Evolutionary conservation across 1,140 invertebrate genomes (phyloP), one percentile per base, ranked within the genome.

Genomic region (Drosophila nebulosa): DNA sequence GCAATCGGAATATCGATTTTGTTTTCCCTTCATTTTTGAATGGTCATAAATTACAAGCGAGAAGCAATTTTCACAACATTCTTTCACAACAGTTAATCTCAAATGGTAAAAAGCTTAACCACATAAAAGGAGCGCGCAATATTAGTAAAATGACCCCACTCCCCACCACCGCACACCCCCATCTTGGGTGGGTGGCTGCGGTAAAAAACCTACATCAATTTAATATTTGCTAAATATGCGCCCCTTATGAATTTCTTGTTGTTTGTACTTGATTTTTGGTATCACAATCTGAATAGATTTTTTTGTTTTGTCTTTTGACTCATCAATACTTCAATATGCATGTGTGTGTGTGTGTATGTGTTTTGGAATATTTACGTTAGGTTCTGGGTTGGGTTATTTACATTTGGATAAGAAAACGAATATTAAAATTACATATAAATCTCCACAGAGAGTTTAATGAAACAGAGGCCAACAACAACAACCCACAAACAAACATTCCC

Each of bases 1-100:
- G 69, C 64, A 68, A 67, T 51, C 39, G 66, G 58, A 69, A 78
- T 85, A 85, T 85, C 75, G 81, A 85, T 85, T 85, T 85, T 85
- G 72, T 83, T 69, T 71, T 52, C 22, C 32, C 39, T 46, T 46
- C 39, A 42, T 42, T 16, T 42, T 42, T 42, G 39, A 42, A 42
- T 14, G 39, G 39, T 42, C 39, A 46, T 46, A 46, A 46, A 46
- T 46, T 46, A 21, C 39, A 16, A 46, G 6, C 9, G 39, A 46
- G 16, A 9, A 21, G 39, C 42, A 66, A 57, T 65, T 58, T 74
- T 69, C 62, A 26, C 42, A 61, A 55, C 61, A 69, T 84, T 64
- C n/a, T n/a, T 76, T 62, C 58, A 68, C 55, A 63, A 71, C 57
- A 85, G 53, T 69, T 69, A 62, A 88, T 88, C 78, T 88, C 81